phyloP scores from a whole-genome alignment of 2,888 invertebrate genomes.

The Elysia crispata region DNA sequence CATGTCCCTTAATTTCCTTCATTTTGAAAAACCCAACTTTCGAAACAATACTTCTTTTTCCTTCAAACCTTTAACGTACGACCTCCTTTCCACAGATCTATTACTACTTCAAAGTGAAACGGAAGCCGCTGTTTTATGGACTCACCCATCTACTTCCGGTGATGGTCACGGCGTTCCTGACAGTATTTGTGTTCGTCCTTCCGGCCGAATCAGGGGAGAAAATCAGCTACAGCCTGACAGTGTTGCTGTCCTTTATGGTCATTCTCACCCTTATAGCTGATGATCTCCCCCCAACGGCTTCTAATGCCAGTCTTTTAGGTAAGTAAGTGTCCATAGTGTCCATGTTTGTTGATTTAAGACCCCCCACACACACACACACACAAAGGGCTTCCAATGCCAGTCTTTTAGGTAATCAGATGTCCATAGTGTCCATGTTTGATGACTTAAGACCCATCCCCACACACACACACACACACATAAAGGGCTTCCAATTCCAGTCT shows the following conservation, averaged over 20 bases:
- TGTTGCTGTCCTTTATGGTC: constrained; percentile 49
- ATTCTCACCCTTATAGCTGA: constrained; percentile 49
- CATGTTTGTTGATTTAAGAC: too few relatives aligned
- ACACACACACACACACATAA: neutral
- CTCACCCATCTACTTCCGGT: constrained; percentile 51
- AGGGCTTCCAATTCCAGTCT: too few relatives aligned
- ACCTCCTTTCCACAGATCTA: constrained; percentile 17
- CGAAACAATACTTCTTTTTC: too few relatives aligned
- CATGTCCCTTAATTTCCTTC: too few relatives aligned
- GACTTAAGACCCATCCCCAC: too few relatives aligned
- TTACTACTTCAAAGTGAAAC: constrained; percentile 42
- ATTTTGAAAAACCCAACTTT: too few relatives aligned
- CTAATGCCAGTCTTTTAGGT: constrained; percentile 50
- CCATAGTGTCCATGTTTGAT: too few relatives aligned
- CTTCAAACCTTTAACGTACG: neutral
- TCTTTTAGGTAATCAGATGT: too few relatives aligned
- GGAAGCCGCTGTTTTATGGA: constrained; percentile 47
- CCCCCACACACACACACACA: too few relatives aligned
- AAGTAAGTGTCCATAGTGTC: neutral
- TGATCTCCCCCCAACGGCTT: constrained; percentile 52
- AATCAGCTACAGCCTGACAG: constrained; percentile 49
- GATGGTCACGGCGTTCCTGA: constrained; percentile 44
- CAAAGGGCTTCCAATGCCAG: too few relatives aligned
- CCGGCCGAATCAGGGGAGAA: constrained; percentile 54
- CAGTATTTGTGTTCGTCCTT: constrained; percentile 51